A percentile compares a stretch with the other conserved stretches of the same genome.
Evolutionary conservation across 2,888 invertebrate species (phyloP).

Genomic region (Hylaea fasciaria): DNA sequence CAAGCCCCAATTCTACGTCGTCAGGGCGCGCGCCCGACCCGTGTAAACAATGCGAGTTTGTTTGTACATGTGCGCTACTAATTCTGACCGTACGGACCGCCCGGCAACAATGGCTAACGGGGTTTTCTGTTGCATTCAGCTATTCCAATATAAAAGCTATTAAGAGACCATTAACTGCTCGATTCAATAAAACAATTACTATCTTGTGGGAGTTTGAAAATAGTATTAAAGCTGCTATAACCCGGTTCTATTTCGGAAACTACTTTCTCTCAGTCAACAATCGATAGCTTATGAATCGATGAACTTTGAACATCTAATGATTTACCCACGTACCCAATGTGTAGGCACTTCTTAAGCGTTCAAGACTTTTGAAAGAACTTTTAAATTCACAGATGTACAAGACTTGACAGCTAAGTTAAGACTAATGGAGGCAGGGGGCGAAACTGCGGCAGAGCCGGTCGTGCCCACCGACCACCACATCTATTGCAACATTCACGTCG

Average conservation of each 20-base stretch:
- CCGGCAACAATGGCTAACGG: constrained; percentile 81
- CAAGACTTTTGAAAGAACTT: background rate
- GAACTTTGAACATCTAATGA: background rate
- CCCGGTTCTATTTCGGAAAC: constrained; percentile 2
- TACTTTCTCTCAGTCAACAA: constrained; percentile 1
- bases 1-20: constrained; percentile 49
- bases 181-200: constrained; percentile 8
- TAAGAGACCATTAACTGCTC: constrained; percentile 16
- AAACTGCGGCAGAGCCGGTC: constrained; percentile 66
- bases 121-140: constrained; percentile 70
- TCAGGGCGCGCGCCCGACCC: constrained; percentile 50
- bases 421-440: constrained; percentile 85
- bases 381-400: constrained; percentile 86
- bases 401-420: constrained; percentile 89
- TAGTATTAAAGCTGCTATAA: constrained; percentile 1
- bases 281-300: background rate
- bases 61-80: constrained; percentile 83
- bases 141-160: constrained; percentile 66
- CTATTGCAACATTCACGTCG: constrained; percentile 79
- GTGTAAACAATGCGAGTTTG: constrained; percentile 79
- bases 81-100: constrained; percentile 77
- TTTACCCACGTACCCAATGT: background rate
- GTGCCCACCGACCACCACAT: constrained; percentile 75
- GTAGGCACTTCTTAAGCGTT: background rate
- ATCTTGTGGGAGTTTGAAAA: background rate